Percentiles rank a stretch among this genome's conserved stretches.
Conservation (phyloP, 1,140 invertebrate species). For the Bicyclus anynana region DNA sequence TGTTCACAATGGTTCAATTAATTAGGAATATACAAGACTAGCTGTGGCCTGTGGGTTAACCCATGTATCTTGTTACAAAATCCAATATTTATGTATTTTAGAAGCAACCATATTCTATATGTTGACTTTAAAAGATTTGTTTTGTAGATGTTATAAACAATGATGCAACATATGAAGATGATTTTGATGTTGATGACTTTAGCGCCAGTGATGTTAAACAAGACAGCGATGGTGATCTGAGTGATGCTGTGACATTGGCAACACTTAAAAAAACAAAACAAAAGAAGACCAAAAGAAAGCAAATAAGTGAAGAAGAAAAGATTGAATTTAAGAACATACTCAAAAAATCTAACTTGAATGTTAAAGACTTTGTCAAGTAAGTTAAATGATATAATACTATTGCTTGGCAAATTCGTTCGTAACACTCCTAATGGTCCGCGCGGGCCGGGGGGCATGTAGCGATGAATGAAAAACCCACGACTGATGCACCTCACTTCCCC, state of each 20-base stretch:
- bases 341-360: slow-evolving; percentile 50
- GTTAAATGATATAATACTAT: slow-evolving; percentile 16
- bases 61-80: too few species aligned
- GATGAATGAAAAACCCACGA: too few species aligned
- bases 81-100: too few species aligned
- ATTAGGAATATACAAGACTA: too few species aligned
- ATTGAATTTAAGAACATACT: slow-evolving; percentile 47
- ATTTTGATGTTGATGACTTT: slow-evolving; percentile 32
- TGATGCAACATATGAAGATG: slow-evolving; percentile 36
- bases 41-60: too few species aligned
- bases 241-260: slow-evolving; percentile 53
- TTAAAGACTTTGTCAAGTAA: slow-evolving; percentile 66
- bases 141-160: slow-evolving; percentile 42
- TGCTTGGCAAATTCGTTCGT: too few species aligned
- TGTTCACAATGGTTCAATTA: too few species aligned
- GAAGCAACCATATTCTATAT: too few species aligned
- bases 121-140: neutral
- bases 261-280: slow-evolving; percentile 48
- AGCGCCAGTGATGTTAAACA: slow-evolving; percentile 30
- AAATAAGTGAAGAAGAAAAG: slow-evolving; percentile 40
- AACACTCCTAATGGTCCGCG: too few species aligned
- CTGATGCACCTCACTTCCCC: too few species aligned
- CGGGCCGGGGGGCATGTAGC: too few species aligned
- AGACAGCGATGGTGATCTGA: slow-evolving; percentile 32
- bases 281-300: slow-evolving; percentile 42